Conservation (phyloP, 2,888 invertebrate genomes). For the Nesidiocoris tenuis region DNA sequence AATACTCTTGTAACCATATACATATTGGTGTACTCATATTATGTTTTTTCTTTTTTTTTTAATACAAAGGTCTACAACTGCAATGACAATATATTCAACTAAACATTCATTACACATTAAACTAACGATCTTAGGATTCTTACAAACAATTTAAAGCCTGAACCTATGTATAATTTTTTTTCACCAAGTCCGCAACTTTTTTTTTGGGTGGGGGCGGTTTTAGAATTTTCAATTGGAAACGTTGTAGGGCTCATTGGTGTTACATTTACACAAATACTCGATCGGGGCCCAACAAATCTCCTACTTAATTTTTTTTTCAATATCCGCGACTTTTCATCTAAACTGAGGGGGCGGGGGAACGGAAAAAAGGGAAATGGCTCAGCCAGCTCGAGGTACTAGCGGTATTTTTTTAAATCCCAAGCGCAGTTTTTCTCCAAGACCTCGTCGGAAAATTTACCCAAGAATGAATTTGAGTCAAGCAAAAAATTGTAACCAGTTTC, state of each 20-base stretch:
- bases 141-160: conserved; percentile 46
- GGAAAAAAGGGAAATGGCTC: conserved; percentile 3
- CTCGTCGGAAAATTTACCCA: background rate
- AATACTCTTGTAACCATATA: conserved; percentile 41
- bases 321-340: background rate
- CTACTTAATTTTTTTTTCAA: background rate
- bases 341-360: background rate
- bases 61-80: conserved; percentile 40
- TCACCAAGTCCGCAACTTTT: conserved; percentile 29
- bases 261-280: conserved; percentile 41
- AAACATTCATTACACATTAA: conserved; percentile 46
- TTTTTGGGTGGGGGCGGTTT: conserved; percentile 16
- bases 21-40: conserved; percentile 44
- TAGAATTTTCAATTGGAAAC: conserved; percentile 33
- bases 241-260: conserved; percentile 33
- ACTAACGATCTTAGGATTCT: conserved; percentile 41
- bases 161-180: conserved; percentile 36
- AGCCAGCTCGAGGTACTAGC: conserved; percentile 30
- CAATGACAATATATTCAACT: conserved; percentile 46
- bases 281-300: conserved; percentile 22
- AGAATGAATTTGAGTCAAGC: conserved; percentile 1
- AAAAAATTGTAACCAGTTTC: conserved; percentile 15
- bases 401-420: conserved; percentile 21
- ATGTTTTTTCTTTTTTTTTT: conserved; percentile 14
- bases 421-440: background rate